Conservation (phyloP, 2,113 vertebrate genomes). For the Platysternon megacephalum region DNA sequence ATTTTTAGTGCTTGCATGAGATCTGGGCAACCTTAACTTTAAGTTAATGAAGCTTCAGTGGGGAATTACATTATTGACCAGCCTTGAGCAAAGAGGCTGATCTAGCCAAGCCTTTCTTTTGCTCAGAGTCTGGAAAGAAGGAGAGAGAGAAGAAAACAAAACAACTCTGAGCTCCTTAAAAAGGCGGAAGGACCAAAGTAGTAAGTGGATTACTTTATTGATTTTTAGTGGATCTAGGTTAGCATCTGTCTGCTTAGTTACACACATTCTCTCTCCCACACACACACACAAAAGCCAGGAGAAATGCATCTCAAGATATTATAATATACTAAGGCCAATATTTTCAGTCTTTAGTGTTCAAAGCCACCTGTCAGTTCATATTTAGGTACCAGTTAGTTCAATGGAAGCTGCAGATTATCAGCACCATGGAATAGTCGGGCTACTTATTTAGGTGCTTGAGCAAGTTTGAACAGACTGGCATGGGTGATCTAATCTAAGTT, state of each 20-base stretch:
- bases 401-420: neutral
- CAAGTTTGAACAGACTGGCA: neutral
- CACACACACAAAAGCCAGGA: neutral
- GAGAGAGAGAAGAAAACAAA: conserved; percentile 50
- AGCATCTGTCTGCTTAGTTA: conserved; percentile 54
- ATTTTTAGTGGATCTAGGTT: conserved; percentile 75
- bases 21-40: conserved; percentile 60
- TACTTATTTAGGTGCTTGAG: neutral
- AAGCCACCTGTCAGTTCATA: neutral
- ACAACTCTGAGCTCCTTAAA: conserved; percentile 65
- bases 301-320: neutral
- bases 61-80: conserved; percentile 67
- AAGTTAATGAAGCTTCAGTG: conserved; percentile 66
- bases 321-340: neutral
- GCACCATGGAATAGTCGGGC: neutral
- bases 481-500: neutral
- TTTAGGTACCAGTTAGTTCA: neutral
- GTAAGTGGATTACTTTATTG: conserved; percentile 76
- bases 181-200: conserved; percentile 60
- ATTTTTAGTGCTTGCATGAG: neutral
- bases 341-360: neutral
- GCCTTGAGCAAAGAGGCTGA: neutral
- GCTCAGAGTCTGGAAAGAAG: conserved; percentile 45
- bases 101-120: conserved; percentile 8
- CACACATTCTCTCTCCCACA: neutral